These are phyloP conservation scores for Amiota communis DNA, from an alignment of 2,888 invertebrate genomes.

Conservation along the genomic window DNA sequence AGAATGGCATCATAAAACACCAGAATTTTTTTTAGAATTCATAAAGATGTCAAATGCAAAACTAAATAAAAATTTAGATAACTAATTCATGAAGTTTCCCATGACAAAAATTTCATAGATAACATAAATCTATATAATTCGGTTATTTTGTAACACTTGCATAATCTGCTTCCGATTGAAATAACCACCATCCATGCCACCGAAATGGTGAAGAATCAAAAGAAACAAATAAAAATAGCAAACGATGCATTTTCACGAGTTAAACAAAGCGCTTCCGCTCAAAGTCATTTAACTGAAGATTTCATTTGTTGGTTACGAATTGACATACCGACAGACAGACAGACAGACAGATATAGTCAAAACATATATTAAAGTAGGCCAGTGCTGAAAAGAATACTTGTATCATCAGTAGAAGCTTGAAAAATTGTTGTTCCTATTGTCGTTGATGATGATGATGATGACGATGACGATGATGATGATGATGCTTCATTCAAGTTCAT, in stretches of 20 bases:
- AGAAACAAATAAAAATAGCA: slow-evolving; percentile 18
- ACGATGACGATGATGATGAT: slow-evolving; percentile 38
- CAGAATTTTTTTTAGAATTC: no score
- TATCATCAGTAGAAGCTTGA: slow-evolving; percentile 6
- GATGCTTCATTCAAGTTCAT: slow-evolving; percentile 59
- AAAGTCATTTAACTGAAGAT: slow-evolving; percentile 45
- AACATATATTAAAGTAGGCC: slow-evolving; percentile 50
- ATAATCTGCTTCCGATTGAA: slow-evolving; percentile 50
- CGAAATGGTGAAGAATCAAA: slow-evolving; percentile 38
- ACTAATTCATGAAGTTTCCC: neutral
- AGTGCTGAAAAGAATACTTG: slow-evolving; percentile 46
- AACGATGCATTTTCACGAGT: slow-evolving; percentile 44
- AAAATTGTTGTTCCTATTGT: slow-evolving; percentile 27
- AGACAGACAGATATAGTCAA: no score
- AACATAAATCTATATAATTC: slow-evolving; percentile 52
- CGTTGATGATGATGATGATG: slow-evolving; percentile 34
- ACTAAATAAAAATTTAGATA: neutral
- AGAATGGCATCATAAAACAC: neutral
- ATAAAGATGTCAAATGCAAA: neutral
- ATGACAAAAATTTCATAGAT: neutral
- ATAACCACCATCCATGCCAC: slow-evolving; percentile 28
- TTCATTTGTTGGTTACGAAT: neutral
- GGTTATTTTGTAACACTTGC: slow-evolving; percentile 54
- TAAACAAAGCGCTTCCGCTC: slow-evolving; percentile 61
- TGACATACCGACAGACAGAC: no score